Evolutionary conservation across 2,797 vertebrate species (phyloP).

Genomic region (Lutjanus campechanus): DNA sequence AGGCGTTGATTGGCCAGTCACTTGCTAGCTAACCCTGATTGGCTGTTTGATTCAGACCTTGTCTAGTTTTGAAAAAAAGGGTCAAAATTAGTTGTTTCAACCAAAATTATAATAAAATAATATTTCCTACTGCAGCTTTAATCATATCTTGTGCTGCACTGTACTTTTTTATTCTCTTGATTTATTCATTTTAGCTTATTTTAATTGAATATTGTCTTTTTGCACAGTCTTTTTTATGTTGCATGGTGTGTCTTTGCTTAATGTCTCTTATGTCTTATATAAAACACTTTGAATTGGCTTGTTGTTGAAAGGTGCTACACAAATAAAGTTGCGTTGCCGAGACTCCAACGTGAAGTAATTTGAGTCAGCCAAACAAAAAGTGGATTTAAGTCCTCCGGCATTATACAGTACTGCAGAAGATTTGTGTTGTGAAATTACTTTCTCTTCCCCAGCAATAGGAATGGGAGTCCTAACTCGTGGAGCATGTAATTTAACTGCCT

Average conservation of each 20-base stretch:
- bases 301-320: slow-evolving; percentile 2
- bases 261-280: neutral
- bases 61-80: too few species aligned
- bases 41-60: too few species aligned
- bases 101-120: too few species aligned
- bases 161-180: neutral
- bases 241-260: neutral
- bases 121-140: neutral
- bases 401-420: slow-evolving; percentile 34
- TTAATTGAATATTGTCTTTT: neutral
- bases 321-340: neutral
- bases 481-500: slow-evolving; percentile 58
- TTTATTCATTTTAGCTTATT: neutral
- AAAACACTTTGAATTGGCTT: neutral
- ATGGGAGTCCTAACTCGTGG: slow-evolving; percentile 27
- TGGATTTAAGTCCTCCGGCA: slow-evolving; percentile 49
- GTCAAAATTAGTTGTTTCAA: too few species aligned
- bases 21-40: too few species aligned
- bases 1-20: too few species aligned
- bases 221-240: neutral
- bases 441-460: slow-evolving; percentile 41
- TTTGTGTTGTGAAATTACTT: slow-evolving; percentile 57
- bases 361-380: slow-evolving; percentile 49
- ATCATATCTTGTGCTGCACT: neutral
- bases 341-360: slow-evolving; percentile 22